A percentile compares a stretch with the other conserved stretches of the same genome.
These are phyloP conservation scores for Eulacestoma nigropectus DNA, from an alignment of 2,113 vertebrate genomes.

Conservation along the genomic window DNA sequence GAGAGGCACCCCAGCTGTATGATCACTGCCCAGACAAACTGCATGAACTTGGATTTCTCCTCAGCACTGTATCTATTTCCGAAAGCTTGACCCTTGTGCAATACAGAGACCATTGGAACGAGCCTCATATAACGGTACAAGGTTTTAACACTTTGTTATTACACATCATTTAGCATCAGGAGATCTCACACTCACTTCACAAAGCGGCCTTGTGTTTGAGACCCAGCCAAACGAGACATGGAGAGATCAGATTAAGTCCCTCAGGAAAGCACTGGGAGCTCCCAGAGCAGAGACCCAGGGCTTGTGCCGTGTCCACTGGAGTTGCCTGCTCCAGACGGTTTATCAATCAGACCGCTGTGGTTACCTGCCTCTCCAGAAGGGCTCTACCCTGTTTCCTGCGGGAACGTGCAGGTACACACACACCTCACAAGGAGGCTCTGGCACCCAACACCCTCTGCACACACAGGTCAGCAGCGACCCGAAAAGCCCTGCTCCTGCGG, in stretches of 20 bases:
- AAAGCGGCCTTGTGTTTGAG: not conserved
- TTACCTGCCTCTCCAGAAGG: not conserved
- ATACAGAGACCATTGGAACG: not conserved
- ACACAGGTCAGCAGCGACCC: not conserved
- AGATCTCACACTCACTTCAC: not conserved
- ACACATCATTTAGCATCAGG: not conserved
- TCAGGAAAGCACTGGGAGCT: not conserved
- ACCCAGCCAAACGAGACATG: fast-evolving
- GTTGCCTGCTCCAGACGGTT: fast-evolving
- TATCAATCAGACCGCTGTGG: fast-evolving
- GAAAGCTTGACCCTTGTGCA: not conserved
- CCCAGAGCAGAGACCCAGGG: not conserved
- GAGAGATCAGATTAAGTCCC: not conserved
- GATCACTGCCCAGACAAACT: not conserved
- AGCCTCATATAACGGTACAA: not conserved
- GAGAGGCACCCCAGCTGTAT: not conserved
- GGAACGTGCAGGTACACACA: not conserved
- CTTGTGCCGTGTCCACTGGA: not conserved
- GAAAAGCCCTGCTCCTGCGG: fast-evolving
- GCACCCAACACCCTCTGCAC: not conserved
- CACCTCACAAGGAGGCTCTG: not conserved
- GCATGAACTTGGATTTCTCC: not conserved
- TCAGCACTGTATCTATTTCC: not conserved
- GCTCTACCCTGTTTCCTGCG: not conserved
- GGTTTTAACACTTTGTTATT: not conserved